phyloP scores from a whole-genome alignment of 2,113 vertebrate genomes.

The Procavia capensis region DNA sequence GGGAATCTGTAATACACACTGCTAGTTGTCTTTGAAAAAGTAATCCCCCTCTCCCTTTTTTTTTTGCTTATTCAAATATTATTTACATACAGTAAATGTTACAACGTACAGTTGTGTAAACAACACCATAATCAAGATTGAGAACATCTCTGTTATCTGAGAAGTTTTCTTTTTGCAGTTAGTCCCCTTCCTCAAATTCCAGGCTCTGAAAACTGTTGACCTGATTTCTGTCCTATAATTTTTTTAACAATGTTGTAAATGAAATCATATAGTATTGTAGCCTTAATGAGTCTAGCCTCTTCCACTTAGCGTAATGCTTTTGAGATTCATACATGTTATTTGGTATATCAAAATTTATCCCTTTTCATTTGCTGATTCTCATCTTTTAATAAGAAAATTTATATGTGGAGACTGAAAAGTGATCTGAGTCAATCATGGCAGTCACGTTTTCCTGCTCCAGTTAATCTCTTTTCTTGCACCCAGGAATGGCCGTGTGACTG shows the following conservation, averaged over 20 bases:
- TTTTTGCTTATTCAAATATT: neutral
- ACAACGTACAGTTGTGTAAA: neutral
- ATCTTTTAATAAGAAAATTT: neutral
- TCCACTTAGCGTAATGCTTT: neutral
- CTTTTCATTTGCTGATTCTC: neutral
- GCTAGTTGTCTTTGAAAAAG: neutral
- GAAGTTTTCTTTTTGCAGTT: neutral
- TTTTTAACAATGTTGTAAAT: neutral
- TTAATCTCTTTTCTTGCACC: neutral
- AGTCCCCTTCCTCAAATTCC: neutral
- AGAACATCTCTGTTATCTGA: neutral
- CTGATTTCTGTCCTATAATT: neutral
- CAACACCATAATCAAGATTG: neutral
- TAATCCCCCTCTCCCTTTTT: neutral
- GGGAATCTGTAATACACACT: neutral
- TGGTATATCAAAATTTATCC: neutral
- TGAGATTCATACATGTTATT: neutral
- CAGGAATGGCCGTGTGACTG: neutral
- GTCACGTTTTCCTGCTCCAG: neutral
- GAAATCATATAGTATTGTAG: neutral
- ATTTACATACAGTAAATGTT: neutral
- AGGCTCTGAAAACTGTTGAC: neutral
- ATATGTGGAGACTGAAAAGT: neutral
- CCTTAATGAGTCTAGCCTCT: neutral
- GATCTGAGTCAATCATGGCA: neutral